Percentiles rank a stretch among this genome's conserved stretches.
Conservation (phyloP, 2,888 invertebrate species). For the Mesochorus sp. region DNA sequence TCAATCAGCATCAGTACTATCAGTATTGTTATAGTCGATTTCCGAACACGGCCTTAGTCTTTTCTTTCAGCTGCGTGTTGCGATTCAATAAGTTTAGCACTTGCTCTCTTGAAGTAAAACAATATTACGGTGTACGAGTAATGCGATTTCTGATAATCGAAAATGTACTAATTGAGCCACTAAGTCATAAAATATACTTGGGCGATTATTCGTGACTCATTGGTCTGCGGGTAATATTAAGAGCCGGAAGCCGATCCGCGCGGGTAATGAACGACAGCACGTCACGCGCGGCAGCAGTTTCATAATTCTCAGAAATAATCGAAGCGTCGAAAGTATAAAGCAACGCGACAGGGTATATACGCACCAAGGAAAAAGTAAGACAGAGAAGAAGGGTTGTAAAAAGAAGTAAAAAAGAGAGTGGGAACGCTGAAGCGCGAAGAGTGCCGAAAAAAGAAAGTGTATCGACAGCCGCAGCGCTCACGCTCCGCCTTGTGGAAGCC, state of each 20-base stretch:
- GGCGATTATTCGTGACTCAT: too few relatives aligned
- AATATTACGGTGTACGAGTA: too few relatives aligned
- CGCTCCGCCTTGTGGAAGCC: constrained; percentile 61
- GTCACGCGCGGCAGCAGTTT: constrained; percentile 39
- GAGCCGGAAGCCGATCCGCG: constrained; percentile 10
- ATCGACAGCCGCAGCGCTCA: constrained; percentile 52
- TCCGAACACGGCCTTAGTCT: too few relatives aligned
- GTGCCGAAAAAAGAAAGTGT: constrained; percentile 58
- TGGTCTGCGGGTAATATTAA: not conserved
- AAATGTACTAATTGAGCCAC: too few relatives aligned
- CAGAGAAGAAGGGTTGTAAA: constrained; percentile 10
- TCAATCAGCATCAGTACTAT: too few relatives aligned
- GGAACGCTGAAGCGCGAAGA: constrained; percentile 22
- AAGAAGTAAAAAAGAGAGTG: constrained; percentile 51
- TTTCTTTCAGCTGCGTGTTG: too few relatives aligned
- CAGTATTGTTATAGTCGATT: too few relatives aligned
- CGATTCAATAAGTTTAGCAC: too few relatives aligned
- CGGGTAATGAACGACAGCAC: constrained; percentile 11
- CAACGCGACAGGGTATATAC: not conserved
- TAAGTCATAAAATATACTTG: too few relatives aligned
- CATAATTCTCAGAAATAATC: constrained; percentile 65
- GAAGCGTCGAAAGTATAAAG: constrained; percentile 38
- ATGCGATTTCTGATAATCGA: too few relatives aligned
- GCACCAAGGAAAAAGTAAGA: not conserved
- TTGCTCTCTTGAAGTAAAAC: too few relatives aligned